Evolutionary conservation across 2,797 vertebrate species (phyloP).

Genomic region (Australoheros facetus): DNA sequence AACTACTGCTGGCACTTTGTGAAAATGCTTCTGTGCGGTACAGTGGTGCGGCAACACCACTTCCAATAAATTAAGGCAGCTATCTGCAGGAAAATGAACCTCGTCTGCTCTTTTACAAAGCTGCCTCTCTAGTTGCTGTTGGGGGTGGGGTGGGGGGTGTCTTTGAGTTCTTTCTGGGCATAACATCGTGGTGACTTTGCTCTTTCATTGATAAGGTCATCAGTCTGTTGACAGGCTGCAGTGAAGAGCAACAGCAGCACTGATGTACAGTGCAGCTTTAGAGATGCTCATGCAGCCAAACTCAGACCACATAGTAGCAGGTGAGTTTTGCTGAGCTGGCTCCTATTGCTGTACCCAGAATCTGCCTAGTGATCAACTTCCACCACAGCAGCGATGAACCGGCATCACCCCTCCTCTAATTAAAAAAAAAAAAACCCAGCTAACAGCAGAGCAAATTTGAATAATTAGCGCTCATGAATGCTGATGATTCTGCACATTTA

Average conservation of each 20-base stretch:
- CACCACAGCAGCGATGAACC: conserved; percentile 70
- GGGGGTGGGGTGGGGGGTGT: background rate
- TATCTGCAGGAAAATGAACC: conserved; percentile 39
- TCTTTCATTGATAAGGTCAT: conserved; percentile 81
- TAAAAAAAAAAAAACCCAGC: conserved; percentile 17
- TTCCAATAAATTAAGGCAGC: conserved; percentile 56
- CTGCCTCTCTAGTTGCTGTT: conserved; percentile 13
- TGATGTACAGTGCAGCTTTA: conserved; percentile 56
- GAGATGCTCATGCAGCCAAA: conserved; percentile 66
- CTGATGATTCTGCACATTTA: conserved; percentile 62
- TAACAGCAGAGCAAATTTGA: conserved; percentile 52
- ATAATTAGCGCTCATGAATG: conserved; percentile 60
- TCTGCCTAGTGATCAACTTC: conserved; percentile 83
- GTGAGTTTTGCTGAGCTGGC: conserved; percentile 79
- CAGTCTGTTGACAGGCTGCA: conserved; percentile 62
- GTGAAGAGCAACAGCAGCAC: conserved; percentile 46
- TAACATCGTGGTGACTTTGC: conserved; percentile 72
- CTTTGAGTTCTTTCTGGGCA: conserved; percentile 36
- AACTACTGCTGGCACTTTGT: conserved; percentile 46
- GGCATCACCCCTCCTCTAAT: conserved; percentile 50
- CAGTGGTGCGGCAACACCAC: conserved; percentile 60
- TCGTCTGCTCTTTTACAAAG: conserved; percentile 38
- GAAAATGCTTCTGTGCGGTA: conserved; percentile 45
- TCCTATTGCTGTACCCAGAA: conserved; percentile 73
- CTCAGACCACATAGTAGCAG: conserved; percentile 70